phyloP scores from a whole-genome alignment of 2,113 vertebrate species.

The Beaufortia kweichowensis region DNA sequence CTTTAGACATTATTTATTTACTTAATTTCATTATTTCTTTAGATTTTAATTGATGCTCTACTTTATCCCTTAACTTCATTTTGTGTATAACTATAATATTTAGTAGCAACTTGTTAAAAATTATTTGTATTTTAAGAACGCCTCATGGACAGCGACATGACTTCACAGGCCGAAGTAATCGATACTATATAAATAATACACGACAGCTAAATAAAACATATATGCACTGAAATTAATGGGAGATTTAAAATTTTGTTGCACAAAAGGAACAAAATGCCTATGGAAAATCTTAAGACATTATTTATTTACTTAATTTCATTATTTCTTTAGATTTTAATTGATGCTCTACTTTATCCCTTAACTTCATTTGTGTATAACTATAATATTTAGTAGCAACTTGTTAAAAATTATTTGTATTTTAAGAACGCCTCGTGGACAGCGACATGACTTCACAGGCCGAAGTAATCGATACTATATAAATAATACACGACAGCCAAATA shows the following conservation, averaged over 20 bases:
- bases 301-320: too few species aligned
- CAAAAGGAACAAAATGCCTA: too few species aligned
- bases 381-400: neutral
- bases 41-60: neutral
- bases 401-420: neutral
- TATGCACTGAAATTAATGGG: neutral
- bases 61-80: neutral
- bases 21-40: too few species aligned
- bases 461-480: constrained; percentile 52
- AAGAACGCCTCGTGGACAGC: neutral
- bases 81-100: neutral
- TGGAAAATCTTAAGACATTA: too few species aligned
- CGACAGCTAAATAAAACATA: neutral
- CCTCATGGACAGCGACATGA: neutral
- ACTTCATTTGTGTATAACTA: neutral
- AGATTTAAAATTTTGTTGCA: too few species aligned
- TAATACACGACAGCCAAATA: neutral
- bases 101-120: neutral
- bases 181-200: neutral
- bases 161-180: constrained; percentile 60
- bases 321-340: neutral
- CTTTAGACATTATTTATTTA: too few species aligned
- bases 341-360: neutral
- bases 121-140: neutral
- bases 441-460: constrained; percentile 47